These are phyloP conservation scores for Burhinus bistriatus DNA, from an alignment of 2,113 vertebrate species.

Conservation along the genomic window DNA sequence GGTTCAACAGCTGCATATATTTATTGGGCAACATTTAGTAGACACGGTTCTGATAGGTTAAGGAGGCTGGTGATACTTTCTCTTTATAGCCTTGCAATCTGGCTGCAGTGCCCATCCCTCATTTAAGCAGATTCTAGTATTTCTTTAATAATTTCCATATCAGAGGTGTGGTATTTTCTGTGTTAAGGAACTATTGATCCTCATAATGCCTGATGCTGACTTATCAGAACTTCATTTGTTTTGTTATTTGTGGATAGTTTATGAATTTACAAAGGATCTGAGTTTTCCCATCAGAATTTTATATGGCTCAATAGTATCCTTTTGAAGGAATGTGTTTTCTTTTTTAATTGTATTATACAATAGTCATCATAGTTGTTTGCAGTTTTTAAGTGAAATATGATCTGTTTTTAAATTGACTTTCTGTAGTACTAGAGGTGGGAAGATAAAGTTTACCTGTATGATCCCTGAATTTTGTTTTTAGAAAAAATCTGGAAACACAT, in stretches of 20 bases:
- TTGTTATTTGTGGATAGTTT: background rate
- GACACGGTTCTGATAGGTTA: rapidly evolving
- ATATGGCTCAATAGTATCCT: background rate
- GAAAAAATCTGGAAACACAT: background rate
- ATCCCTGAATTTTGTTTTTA: background rate
- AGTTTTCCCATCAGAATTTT: background rate
- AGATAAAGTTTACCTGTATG: background rate
- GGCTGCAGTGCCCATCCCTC: background rate
- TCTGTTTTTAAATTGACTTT: background rate
- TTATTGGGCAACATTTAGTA: background rate
- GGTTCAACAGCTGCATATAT: background rate
- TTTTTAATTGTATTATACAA: background rate
- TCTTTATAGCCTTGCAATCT: background rate
- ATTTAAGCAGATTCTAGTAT: background rate
- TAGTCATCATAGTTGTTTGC: background rate
- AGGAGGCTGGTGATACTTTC: background rate
- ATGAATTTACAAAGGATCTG: background rate
- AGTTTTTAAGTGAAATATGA: background rate
- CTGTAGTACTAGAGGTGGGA: background rate
- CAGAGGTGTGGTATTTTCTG: background rate
- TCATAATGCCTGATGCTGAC: background rate
- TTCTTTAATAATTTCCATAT: background rate
- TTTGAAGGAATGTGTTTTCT: background rate
- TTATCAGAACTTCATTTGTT: background rate
- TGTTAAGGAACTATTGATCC: background rate